Percentiles rank a stretch among this genome's conserved stretches.
Conservation (phyloP, 1,140 invertebrate species). For the Panagrolaimus sp. region DNA sequence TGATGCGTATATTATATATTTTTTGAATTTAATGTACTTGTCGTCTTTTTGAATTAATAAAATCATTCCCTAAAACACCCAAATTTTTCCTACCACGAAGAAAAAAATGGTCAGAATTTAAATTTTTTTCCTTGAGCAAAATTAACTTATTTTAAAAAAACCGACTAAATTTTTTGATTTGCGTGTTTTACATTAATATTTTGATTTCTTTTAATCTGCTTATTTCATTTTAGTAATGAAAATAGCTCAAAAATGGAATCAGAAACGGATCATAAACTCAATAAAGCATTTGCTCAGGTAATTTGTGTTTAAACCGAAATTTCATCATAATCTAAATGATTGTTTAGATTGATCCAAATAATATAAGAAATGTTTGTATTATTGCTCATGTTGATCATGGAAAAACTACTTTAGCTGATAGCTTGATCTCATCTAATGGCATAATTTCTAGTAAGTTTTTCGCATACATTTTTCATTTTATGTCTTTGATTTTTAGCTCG, state of each 20-base stretch:
- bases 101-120: too few species aligned
- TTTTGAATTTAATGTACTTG: too few species aligned
- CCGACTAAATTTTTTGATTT: too few species aligned
- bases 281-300: slow-evolving; percentile 15
- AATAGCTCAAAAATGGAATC: slow-evolving; percentile 7
- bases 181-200: too few species aligned
- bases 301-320: neutral
- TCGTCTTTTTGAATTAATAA: too few species aligned
- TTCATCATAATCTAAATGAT: slow-evolving; percentile 2
- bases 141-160: too few species aligned
- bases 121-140: too few species aligned
- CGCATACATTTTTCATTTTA: slow-evolving; percentile 14
- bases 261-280: neutral
- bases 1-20: too few species aligned
- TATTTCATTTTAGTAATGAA: neutral
- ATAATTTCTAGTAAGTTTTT: slow-evolving; percentile 53
- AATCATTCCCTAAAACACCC: too few species aligned
- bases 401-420: slow-evolving; percentile 95
- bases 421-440: slow-evolving; percentile 86
- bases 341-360: slow-evolving; percentile 61
- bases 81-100: too few species aligned
- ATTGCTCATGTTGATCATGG: slow-evolving; percentile 98
- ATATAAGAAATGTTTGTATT: slow-evolving; percentile 92
- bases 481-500: slow-evolving; percentile 42
- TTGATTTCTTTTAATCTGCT: too few species aligned